A percentile compares a stretch with the other conserved stretches of the same genome.
Conservation (phyloP, 2,888 invertebrate genomes). For the Hemicrepidius hirtus region DNA sequence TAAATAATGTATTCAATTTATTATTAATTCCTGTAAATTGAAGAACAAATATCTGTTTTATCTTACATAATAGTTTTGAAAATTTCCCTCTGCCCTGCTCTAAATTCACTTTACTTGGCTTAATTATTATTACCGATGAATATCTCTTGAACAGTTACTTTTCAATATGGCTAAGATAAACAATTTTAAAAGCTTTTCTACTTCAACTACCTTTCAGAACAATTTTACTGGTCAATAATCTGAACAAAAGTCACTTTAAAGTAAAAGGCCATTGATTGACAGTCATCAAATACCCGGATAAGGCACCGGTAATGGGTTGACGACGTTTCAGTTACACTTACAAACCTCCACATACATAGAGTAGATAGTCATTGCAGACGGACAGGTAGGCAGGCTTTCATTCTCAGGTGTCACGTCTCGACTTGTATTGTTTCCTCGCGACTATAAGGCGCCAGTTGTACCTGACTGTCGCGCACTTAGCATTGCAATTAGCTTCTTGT, state of each 20-base stretch:
- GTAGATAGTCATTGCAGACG: constrained; percentile 58
- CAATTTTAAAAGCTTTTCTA: no score
- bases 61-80: no score
- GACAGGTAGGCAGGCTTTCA: constrained; percentile 64
- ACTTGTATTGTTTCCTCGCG: constrained; percentile 68
- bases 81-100: no score
- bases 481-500: constrained; percentile 68
- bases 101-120: no score
- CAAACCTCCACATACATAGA: constrained; percentile 55
- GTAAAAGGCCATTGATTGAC: constrained; percentile 42
- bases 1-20: no score
- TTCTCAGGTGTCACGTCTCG: constrained; percentile 67
- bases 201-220: background rate
- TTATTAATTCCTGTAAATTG: no score
- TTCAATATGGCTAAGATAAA: no score
- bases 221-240: background rate
- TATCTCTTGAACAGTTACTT: no score
- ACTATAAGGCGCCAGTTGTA: constrained; percentile 68
- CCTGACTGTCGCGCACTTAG: constrained; percentile 68
- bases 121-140: no score
- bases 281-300: constrained; percentile 47
- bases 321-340: constrained; percentile 54
- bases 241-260: constrained; percentile 9
- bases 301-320: constrained; percentile 47
- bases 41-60: no score